These are phyloP conservation scores for Arizona elegans DNA, from an alignment of 2,113 vertebrate genomes.

Conservation along the genomic window DNA sequence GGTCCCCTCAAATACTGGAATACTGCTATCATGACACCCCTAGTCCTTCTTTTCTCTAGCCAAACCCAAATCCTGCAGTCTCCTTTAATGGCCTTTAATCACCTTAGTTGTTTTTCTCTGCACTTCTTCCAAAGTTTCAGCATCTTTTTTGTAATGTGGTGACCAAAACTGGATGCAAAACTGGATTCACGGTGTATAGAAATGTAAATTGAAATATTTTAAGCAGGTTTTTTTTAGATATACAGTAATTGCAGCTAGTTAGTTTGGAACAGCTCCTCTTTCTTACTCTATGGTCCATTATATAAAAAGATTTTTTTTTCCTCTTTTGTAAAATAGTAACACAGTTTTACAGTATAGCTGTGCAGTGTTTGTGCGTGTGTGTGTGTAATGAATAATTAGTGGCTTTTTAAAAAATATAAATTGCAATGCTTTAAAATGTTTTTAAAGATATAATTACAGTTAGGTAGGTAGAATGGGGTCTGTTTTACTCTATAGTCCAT, in stretches of 20 bases:
- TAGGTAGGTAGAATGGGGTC: not conserved
- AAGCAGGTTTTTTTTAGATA: not conserved
- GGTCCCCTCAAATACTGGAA: too few relatives aligned
- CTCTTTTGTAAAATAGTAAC: not conserved
- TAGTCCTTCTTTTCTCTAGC: too few relatives aligned
- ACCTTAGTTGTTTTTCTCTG: not conserved
- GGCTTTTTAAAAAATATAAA: not conserved
- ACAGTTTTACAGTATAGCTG: not conserved
- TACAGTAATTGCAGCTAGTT: not conserved
- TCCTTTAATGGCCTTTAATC: too few relatives aligned
- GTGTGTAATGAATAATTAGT: not conserved
- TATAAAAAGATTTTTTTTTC: not conserved
- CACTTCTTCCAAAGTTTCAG: not conserved
- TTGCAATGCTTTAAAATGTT: not conserved
- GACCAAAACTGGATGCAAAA: too few relatives aligned
- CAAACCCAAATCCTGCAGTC: too few relatives aligned
- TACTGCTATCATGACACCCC: too few relatives aligned
- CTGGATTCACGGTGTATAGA: too few relatives aligned
- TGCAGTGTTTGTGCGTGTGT: not conserved
- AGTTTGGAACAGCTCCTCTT: not conserved
- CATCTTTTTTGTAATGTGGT: too few relatives aligned
- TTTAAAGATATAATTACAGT: not conserved
- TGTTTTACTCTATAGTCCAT: too few relatives aligned
- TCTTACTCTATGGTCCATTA: not conserved
- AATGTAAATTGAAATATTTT: not conserved